Percentiles rank a stretch among this genome's conserved stretches.
These are phyloP conservation scores for Boloria selene DNA, from an alignment of 2,888 invertebrate genomes.

Conservation along the genomic window DNA sequence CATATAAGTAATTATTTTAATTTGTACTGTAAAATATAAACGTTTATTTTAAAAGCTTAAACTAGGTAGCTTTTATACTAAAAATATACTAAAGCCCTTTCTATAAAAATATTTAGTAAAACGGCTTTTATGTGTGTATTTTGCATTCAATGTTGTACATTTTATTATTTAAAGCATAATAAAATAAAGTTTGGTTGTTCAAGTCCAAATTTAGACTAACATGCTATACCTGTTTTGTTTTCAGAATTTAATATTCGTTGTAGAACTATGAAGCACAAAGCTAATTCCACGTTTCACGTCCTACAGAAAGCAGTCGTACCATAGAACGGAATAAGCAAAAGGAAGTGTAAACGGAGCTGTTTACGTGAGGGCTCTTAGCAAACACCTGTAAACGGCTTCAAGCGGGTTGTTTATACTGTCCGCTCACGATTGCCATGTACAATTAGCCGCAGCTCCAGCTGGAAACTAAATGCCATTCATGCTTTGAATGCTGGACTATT, in stretches of 20 bases:
- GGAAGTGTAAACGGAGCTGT: conserved; percentile 67
- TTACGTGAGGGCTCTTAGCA: conserved; percentile 76
- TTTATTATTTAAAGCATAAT: background rate
- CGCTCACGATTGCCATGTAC: conserved; percentile 67
- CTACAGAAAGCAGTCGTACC: conserved; percentile 36
- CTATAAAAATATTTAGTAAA: too few species aligned
- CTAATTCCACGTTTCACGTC: conserved; percentile 28
- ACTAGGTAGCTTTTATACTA: too few species aligned
- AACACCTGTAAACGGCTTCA: conserved; percentile 72
- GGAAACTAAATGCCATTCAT: conserved; percentile 48
- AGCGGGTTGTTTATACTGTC: conserved; percentile 68
- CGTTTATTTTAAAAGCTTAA: too few species aligned
- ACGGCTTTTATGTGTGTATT: too few species aligned
- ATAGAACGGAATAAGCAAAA: conserved; percentile 51
- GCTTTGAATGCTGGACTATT: conserved; percentile 30
- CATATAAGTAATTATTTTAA: too few species aligned
- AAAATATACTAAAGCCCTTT: too few species aligned
- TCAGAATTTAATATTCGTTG: conserved; percentile 12
- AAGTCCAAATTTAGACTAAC: background rate
- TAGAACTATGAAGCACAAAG: conserved; percentile 25
- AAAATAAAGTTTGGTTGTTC: conserved; percentile 13
- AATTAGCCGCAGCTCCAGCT: conserved; percentile 73
- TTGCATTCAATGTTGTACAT: too few species aligned
- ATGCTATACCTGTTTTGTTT: conserved; percentile 10
- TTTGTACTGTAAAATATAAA: too few species aligned